Evolutionary conservation across 2,113 vertebrate species (phyloP), one percentile per base, ranked within the genome.

Genomic region (Podarcis cretensis): DNA sequence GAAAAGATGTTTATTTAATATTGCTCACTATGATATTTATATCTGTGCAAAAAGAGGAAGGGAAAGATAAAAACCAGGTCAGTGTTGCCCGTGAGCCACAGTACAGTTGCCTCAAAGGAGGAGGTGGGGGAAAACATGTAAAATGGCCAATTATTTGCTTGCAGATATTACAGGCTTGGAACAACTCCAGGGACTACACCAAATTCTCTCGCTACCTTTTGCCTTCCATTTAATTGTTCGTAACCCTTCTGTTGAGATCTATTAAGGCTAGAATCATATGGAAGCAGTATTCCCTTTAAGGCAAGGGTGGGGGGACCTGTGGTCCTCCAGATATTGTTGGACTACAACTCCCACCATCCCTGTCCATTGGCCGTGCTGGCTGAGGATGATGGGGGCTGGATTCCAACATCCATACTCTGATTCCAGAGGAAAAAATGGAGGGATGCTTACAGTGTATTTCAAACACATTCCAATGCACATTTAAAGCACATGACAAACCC

Each of bases 121-220:
- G 59, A 18, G 59, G 59, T 0, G 89, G 86, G 43, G n/a, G n/a
- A 2, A 25, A 10, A 14, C 89, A 95, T 85, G 82, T 91, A 88
- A 90, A 86, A 80, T 90, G 74, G 82, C 79, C 93, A 92, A 94
- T 95, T 94, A 94, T 93, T 91, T 90, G 93, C 86, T 83, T 85
- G 88, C 81, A 94, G 89, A 94, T 92, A 86, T 94, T 92, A 82
- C 75, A 86, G 65, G 81, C 79, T 81, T 32, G 83, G 93, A 94
- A 90, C 92, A 83, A 80, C 93, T 81, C 82, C 40, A 75, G 92
- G 90, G 89, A 93, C 54, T n/a, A 65, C 43, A n/a, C 86, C 74
- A 57, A n/a, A 37, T 75, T 71, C 76, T 37, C 59, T 0, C 79
- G 68, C 66, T 59, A 65, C 32, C 30, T 25, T 75, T 75, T 75